These are phyloP conservation scores for Eupithecia subfuscata DNA, from an alignment of 2,888 invertebrate genomes.

Conservation along the genomic window DNA sequence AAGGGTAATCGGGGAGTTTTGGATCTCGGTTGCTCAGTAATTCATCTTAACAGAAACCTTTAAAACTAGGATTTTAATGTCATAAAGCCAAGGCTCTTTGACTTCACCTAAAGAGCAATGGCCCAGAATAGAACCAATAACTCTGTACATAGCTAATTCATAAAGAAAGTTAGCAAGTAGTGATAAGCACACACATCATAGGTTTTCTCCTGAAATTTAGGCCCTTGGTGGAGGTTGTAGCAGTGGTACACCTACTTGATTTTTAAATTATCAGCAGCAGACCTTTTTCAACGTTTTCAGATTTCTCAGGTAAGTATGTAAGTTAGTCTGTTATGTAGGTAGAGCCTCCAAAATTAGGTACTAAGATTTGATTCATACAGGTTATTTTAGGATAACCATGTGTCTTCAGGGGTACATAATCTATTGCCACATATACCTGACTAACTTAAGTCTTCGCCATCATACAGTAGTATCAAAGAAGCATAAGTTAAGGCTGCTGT, in stretches of 20 bases:
- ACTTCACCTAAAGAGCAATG: background rate
- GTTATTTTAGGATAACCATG: background rate
- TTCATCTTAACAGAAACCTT: background rate
- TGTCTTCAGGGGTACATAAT: background rate
- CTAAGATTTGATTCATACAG: background rate
- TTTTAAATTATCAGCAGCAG: background rate
- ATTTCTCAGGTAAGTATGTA: background rate
- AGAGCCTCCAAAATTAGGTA: background rate
- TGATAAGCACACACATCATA: no score
- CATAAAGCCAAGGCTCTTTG: background rate
- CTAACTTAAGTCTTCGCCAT: background rate
- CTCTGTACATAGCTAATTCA: background rate
- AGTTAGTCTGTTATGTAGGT: background rate
- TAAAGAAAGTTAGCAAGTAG: no score
- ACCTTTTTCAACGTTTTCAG: background rate
- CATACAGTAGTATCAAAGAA: background rate
- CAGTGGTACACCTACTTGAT: background rate
- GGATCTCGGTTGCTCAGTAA: background rate
- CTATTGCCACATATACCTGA: background rate
- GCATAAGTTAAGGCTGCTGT: background rate
- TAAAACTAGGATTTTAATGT: background rate
- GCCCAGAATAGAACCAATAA: background rate
- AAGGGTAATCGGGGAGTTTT: background rate
- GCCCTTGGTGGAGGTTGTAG: background rate
- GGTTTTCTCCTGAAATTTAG: background rate